phyloP scores from a whole-genome alignment of 2,113 vertebrate genomes.

The Mugil cephalus region DNA sequence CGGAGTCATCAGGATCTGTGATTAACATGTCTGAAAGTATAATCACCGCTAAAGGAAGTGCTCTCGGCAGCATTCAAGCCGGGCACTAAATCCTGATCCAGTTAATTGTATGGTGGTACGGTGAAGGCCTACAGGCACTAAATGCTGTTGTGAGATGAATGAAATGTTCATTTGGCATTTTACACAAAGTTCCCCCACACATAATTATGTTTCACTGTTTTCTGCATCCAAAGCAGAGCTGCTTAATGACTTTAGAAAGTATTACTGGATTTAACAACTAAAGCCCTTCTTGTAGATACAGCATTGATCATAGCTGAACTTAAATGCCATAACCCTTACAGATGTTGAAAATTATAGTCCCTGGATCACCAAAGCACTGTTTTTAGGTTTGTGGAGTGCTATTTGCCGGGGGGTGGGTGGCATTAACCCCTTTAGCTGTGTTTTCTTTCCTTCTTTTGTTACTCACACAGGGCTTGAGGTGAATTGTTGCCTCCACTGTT shows the following conservation, averaged over 20 bases:
- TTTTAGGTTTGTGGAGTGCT: slow-evolving; percentile 4
- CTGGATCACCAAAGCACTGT: slow-evolving; percentile 5
- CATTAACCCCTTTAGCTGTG: slow-evolving; percentile 41
- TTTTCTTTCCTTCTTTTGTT: slow-evolving; percentile 66
- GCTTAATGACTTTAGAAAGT: slow-evolving; percentile 56
- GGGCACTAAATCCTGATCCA: slow-evolving; percentile 76
- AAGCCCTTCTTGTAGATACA: neutral
- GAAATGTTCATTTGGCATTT: slow-evolving; percentile 72
- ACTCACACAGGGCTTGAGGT: slow-evolving; percentile 53
- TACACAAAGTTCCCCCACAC: slow-evolving; percentile 54
- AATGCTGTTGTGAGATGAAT: slow-evolving; percentile 67
- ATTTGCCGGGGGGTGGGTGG: slow-evolving; percentile 1
- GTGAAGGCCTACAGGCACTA: slow-evolving; percentile 62
- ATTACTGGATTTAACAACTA: slow-evolving; percentile 33
- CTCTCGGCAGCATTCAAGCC: slow-evolving; percentile 71
- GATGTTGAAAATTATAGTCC: slow-evolving; percentile 5
- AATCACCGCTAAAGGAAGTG: slow-evolving; percentile 70
- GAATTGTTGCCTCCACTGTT: slow-evolving; percentile 66
- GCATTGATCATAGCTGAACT: neutral
- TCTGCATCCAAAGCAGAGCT: slow-evolving; percentile 44
- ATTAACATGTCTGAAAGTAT: slow-evolving; percentile 81
- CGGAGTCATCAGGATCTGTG: slow-evolving; percentile 77
- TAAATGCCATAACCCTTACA: neutral
- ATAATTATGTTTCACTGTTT: slow-evolving; percentile 64
- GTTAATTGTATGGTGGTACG: slow-evolving; percentile 78